Base-by-base conservation (phyloP, 2,888 invertebrate species). In the Chaitophorus viminalis region DNA sequence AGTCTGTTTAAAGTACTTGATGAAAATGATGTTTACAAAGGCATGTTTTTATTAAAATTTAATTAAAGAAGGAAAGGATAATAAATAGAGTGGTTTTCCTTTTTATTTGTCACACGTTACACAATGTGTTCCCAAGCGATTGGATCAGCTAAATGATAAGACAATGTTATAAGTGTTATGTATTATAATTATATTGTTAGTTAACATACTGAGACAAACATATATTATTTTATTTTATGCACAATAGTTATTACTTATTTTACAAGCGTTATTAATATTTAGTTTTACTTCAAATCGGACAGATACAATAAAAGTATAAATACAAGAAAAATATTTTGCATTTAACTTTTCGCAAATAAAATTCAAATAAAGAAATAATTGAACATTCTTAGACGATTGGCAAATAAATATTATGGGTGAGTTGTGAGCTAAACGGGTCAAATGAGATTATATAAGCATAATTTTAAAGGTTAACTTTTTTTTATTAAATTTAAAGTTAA, bases 21-120 rank as follows among this genome's bases (percentile, higher is more conserved):
- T 79, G 54, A 25, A 70, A 78, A 78, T 36, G 25, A 74, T 79
- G 79, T 87, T 87, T 87, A 87, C 79, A 74, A 74, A 60, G 79
- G 52, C 60, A 79, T 79, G 79, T 87, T 78, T 79, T 79, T 72
- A 78, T 70, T 54, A 29, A 79, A 81, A 81, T 74, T 79, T 39
- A 87, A 87, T 87, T 87, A 74, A 9, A 65, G 29, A 46, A 33
- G 29, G 36, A 79, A 79, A 60, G 52, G 39, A 79, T 86, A 78
- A 79, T 60, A 36, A 60, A 83, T 29, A 54, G 29, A 76, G 65
- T 18, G 65, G 65, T 76, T 74, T 39, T 79, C 29, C 5, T 70
- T 72, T 68, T 70, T 86, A 54, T 54, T 65, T 54, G 3, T 77
- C 29, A 70, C 54, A 77, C 77, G 46, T 85, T 52, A 68, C 46